Evolutionary conservation across 2,888 invertebrate genomes (phyloP).

Genomic region (Nycteola revayana): DNA sequence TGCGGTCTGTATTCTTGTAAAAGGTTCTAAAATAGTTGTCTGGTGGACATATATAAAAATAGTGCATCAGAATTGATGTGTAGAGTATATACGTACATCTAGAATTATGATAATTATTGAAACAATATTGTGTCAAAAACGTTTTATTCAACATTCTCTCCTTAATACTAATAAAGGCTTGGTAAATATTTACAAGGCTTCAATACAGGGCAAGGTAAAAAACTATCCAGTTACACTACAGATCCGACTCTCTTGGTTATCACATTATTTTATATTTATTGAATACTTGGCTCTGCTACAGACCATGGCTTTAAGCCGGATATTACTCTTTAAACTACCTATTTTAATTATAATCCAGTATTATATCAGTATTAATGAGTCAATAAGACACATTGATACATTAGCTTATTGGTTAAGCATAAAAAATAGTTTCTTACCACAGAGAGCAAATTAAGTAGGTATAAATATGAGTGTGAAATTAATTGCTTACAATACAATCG

Average conservation of each 20-base stretch:
- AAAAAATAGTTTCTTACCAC: conserved; percentile 35
- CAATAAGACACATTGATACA: no score
- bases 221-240: conserved; percentile 70
- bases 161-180: conserved; percentile 77
- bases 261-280: conserved; percentile 53
- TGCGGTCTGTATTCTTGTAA: no score
- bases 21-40: no score
- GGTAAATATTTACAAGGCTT: conserved; percentile 80
- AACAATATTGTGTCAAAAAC: conserved; percentile 68
- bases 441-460: conserved; percentile 41
- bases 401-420: conserved; percentile 37
- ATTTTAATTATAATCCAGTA: conserved; percentile 13
- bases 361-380: no score
- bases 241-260: conserved; percentile 63
- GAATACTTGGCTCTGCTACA: conserved; percentile 62
- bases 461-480: no score
- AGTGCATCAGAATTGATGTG: no score
- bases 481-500: no score
- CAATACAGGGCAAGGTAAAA: conserved; percentile 79
- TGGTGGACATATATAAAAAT: no score
- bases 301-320: conserved; percentile 43
- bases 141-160: conserved; percentile 76
- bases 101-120: no score
- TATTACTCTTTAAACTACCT: conserved; percentile 22
- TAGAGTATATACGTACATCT: no score